Base-by-base conservation (phyloP, 2,888 invertebrate genomes). In the Athalia cordata region DNA sequence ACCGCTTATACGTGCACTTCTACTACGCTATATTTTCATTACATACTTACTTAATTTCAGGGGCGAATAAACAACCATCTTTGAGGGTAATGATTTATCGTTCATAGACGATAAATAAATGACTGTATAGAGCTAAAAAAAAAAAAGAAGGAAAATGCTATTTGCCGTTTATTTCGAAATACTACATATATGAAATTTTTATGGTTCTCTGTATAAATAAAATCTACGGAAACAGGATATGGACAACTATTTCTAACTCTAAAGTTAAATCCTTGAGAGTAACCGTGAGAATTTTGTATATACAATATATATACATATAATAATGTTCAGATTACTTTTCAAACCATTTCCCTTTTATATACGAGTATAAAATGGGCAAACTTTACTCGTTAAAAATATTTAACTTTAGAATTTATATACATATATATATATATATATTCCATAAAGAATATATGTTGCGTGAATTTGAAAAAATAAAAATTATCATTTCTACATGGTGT, bases 311-410 rank as follows among this genome's bases (percentile, higher is more conserved):
- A 29, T 29, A 29, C 29, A 29, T 29, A 29, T 29, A 29, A 29
- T 29, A 29, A 29, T 29, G 29, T 29, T 29, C 29, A 29, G 29
- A 29, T 29, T 29, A 68, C 13, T 68, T 68, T 68, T 68, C 55
- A 9, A 68, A 29, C 68, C 9, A 68, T 68, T 52, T 68, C 15
- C 43, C 11, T 11, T 9, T 50, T 45, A n/a, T 29, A 8, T 64
- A 45, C 7, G 15, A 29, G 29, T 29, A 29, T 13, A 55, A 15
- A 68, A 68, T 55, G 29, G 52, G 15, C 8, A 52, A 68, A 68
- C 68, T 68, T 68, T 9, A 6, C 13, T 68, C 68, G 43, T 68
- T 29, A 68, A 68, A 68, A 52, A 68, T 68, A 55, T 68, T 13
- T 68, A 3, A 68, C 55, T 55, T 55, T 29, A 29, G 29, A 29